Evolutionary conservation across 2,113 vertebrate genomes (phyloP).

Genomic region (Phylloscopus trochiloides): DNA sequence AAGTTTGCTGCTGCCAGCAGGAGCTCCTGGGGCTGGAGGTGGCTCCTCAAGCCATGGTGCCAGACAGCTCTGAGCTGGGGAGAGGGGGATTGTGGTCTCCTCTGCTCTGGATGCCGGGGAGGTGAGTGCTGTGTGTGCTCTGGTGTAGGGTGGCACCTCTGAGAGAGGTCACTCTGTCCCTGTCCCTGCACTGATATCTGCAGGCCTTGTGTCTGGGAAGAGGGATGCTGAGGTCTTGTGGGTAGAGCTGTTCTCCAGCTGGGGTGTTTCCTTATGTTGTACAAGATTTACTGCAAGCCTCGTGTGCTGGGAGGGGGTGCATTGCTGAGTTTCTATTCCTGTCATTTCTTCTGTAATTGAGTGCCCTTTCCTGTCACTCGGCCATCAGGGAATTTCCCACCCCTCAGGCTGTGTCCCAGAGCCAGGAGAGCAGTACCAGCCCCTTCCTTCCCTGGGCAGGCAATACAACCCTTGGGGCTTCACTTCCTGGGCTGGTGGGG

Average conservation of each 20-base stretch:
- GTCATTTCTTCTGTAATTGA: neutral
- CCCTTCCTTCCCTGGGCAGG: neutral
- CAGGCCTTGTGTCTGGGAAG: neutral
- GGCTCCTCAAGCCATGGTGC: neutral
- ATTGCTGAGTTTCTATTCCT: neutral
- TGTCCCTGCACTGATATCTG: neutral
- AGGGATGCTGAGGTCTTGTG: neutral
- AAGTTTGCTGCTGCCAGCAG: neutral
- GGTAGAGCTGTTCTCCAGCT: neutral
- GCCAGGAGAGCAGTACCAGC: neutral
- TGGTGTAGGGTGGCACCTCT: neutral
- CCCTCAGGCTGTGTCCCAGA: neutral
- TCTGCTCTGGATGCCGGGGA: fast-evolving
- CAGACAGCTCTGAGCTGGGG: neutral
- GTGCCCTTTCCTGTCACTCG: neutral
- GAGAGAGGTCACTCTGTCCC: neutral
- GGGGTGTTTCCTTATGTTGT: neutral
- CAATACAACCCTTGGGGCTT: neutral
- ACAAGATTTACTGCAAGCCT: neutral
- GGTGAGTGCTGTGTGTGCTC: fast-evolving
- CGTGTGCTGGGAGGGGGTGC: fast-evolving
- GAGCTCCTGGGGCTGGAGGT: neutral
- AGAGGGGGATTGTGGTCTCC: neutral
- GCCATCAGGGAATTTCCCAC: neutral
- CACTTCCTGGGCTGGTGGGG: neutral